These are phyloP conservation scores for Toxostoma redivivum DNA, from an alignment of 2,113 vertebrate species.

Conservation along the genomic window DNA sequence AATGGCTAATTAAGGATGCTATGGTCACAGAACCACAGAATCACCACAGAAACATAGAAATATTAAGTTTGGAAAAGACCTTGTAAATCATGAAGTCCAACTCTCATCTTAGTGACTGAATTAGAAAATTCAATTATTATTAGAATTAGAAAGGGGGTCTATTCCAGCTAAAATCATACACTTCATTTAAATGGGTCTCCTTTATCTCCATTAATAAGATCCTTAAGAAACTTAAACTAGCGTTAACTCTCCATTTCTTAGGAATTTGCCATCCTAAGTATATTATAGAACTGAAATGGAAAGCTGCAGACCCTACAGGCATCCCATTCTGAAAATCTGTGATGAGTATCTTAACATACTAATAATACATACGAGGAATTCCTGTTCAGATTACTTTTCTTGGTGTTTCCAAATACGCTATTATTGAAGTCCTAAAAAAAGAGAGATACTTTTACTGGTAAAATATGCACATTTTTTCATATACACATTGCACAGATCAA, in stretches of 20 bases:
- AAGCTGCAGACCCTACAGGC: neutral
- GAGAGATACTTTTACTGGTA: neutral
- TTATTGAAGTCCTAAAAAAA: conserved; percentile 58
- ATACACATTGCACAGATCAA: neutral
- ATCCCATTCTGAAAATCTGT: neutral
- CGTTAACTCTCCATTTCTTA: neutral
- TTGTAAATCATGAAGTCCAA: neutral
- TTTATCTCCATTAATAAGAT: neutral
- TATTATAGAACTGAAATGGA: neutral
- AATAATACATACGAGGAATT: conserved; percentile 80
- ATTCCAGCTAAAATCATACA: neutral
- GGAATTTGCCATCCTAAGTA: neutral
- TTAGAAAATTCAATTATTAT: neutral
- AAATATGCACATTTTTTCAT: neutral
- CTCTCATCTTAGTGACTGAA: neutral
- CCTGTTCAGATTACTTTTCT: conserved; percentile 61
- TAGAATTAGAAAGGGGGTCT: neutral
- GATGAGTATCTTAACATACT: neutral
- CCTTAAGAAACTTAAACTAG: neutral
- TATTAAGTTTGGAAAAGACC: neutral
- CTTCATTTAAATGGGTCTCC: neutral
- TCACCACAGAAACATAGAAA: neutral
- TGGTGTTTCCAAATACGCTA: conserved; percentile 64
- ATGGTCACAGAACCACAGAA: neutral
- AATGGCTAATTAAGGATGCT: neutral